A percentile compares a stretch with the other conserved stretches of the same genome.
Evolutionary conservation across 2,797 vertebrate genomes (phyloP).

Genomic region (Pelobates cultripes): DNA sequence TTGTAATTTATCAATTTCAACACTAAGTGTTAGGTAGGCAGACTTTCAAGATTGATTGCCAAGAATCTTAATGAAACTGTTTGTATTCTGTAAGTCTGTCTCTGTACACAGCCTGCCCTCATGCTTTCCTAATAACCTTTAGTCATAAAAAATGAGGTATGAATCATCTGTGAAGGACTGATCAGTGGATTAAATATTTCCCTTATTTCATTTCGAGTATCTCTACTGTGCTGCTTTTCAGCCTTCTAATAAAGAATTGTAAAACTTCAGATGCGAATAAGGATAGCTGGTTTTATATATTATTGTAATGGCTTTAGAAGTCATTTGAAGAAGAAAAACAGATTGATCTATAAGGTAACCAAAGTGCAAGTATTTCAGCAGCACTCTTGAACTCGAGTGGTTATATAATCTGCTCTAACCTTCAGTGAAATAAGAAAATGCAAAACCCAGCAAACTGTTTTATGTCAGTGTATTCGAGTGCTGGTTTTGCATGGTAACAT

Average conservation of each 20-base stretch:
- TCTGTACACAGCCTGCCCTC: background rate
- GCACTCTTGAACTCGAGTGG: background rate
- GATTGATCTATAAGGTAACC: background rate
- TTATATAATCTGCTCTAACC: background rate
- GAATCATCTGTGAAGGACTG: constrained; percentile 17
- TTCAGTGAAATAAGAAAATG: background rate
- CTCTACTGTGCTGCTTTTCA: constrained; percentile 15
- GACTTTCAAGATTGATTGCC: constrained; percentile 31
- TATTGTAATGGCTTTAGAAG: background rate
- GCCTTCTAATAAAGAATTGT: background rate
- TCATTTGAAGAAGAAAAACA: too few relatives aligned
- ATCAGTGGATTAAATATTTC: constrained; percentile 4
- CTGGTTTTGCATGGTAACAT: too few relatives aligned
- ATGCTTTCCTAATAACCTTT: constrained; percentile 8
- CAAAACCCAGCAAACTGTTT: too few relatives aligned
- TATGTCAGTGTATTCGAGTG: too few relatives aligned
- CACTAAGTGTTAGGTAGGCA: constrained; percentile 9
- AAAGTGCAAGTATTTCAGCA: background rate
- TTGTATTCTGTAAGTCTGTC: constrained; percentile 24
- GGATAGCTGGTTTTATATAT: background rate
- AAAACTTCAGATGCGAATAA: background rate
- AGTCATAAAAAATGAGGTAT: constrained; percentile 15
- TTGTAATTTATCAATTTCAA: constrained; percentile 31
- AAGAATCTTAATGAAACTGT: background rate
- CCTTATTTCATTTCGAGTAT: constrained; percentile 22